These are phyloP conservation scores for Scaeva pyrastri DNA, from an alignment of 2,888 invertebrate genomes.

Conservation along the genomic window DNA sequence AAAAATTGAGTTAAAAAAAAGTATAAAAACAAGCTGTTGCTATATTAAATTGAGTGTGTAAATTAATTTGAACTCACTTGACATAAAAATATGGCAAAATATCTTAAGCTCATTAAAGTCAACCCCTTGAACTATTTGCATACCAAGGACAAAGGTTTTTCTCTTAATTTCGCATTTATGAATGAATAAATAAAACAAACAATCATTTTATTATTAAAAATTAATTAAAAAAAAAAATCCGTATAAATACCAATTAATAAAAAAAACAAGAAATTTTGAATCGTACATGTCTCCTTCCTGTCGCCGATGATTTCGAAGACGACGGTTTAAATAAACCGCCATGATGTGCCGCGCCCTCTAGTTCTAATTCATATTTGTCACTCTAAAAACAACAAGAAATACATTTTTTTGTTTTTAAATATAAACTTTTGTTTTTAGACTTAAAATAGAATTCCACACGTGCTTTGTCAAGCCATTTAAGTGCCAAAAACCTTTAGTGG, in stretches of 20 bases:
- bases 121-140: constrained; percentile 4
- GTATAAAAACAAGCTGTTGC: not conserved
- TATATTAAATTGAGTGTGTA: not conserved
- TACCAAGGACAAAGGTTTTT: constrained; percentile 6
- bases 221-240: not conserved
- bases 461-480: constrained; percentile 30
- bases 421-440: not conserved
- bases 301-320: not conserved
- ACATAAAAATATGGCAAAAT: not conserved
- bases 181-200: not conserved
- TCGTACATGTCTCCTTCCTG: constrained; percentile 38
- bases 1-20: not conserved
- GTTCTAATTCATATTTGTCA: constrained; percentile 66
- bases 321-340: constrained; percentile 20
- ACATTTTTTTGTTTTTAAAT: constrained; percentile 45
- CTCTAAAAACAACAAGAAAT: constrained; percentile 54
- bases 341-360: constrained; percentile 45
- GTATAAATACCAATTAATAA: constrained; percentile 7
- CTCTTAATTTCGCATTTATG: constrained; percentile 1
- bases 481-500: constrained; percentile 41
- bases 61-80: not conserved
- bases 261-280: constrained; percentile 7
- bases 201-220: too few species aligned
- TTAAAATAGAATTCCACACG: constrained; percentile 32
- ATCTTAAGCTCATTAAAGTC: not conserved